Conservation (phyloP, 2,888 invertebrate genomes). For the Rhodophaea formosa region DNA sequence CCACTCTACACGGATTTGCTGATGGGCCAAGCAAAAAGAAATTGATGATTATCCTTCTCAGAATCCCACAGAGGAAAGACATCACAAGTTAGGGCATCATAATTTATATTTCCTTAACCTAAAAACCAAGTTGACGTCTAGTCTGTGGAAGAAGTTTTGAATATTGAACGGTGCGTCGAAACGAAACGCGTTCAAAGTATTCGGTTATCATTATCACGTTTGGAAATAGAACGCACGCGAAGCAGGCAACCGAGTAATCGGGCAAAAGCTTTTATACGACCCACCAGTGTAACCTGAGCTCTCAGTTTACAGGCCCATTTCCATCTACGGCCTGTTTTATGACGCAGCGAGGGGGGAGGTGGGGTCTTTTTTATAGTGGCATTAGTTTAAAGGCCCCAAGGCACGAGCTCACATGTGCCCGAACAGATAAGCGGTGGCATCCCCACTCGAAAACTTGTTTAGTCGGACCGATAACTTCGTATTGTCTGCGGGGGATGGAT, state of each 20-base stretch:
- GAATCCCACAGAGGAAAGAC: not conserved
- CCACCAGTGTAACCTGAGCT: constrained; percentile 55
- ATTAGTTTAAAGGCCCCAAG: constrained; percentile 69
- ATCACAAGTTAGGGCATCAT: not conserved
- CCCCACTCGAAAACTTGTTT: constrained; percentile 78
- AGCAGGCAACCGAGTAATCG: constrained; percentile 75
- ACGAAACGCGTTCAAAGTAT: constrained; percentile 37
- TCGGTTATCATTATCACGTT: constrained; percentile 79
- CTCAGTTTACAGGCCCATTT: constrained; percentile 61
- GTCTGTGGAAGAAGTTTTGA: constrained; percentile 19
- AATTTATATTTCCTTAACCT: constrained; percentile 4
- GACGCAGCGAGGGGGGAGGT: constrained; percentile 48
- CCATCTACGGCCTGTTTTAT: constrained; percentile 65
- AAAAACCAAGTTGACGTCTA: not conserved
- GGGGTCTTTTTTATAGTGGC: constrained; percentile 60
- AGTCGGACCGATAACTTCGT: constrained; percentile 69
- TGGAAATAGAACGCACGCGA: constrained; percentile 79
- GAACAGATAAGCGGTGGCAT: constrained; percentile 74
- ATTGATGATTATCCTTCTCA: constrained; percentile 16
- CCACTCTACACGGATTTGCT: constrained; percentile 9
- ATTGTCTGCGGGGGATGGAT: constrained; percentile 66
- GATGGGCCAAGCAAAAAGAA: not conserved
- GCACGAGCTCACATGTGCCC: constrained; percentile 74
- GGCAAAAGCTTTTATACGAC: constrained; percentile 70
- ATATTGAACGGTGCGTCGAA: constrained; percentile 29